Base-by-base conservation (phyloP, 2,797 vertebrate species). In the Scarus forsteni region DNA sequence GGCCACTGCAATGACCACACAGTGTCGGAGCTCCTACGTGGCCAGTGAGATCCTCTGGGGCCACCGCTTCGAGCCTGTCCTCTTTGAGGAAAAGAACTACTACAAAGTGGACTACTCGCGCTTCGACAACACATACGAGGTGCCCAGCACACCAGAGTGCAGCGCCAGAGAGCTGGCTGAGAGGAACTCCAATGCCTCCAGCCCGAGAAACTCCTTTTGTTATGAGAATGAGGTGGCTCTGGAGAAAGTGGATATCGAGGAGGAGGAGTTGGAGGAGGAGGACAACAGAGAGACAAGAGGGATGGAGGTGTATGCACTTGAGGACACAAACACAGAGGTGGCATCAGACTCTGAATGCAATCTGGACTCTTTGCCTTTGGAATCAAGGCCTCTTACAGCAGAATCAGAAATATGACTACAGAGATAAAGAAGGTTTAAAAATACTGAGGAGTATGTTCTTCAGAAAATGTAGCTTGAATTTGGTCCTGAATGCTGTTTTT, bases 141-240 rank as follows among this genome's bases (percentile, higher is more conserved):
- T 99, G 65, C 96, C 96, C 91, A 96, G 95, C 92, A 99, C 97
- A 0, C 98, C 98, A 13, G 91, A 94, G 49, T 99, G 97, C 39
- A 98, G 97, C 57, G 97, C 98, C 81, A 95, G 96, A 89, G 96
- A 99, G 86, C 95, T 99, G 73, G 97, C 97, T 0, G 96, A 98
- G 84, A 97, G 93, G 90, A 99, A 96, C 66, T 97, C 95, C 18
- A 93, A 94, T 14, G 85, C 94, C 66, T 96, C 96, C 0, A 96
- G 95, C 1, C 93, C 94, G 1, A 87, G 84, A 80, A 98, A 98
- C 92, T 98, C 98, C 40, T 99, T 99, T 92, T 99, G 98, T 87
- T 99, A 99, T 1, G 98, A 99, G 93, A 99, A 99, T 2, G 98
- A 99, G 88, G 96, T 99, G 57, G 96, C 97, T 18, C 95, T 99